Percentiles rank a stretch among this genome's conserved stretches.
phyloP scores from a whole-genome alignment of 2,797 vertebrate species.

The Chanos chanos region DNA sequence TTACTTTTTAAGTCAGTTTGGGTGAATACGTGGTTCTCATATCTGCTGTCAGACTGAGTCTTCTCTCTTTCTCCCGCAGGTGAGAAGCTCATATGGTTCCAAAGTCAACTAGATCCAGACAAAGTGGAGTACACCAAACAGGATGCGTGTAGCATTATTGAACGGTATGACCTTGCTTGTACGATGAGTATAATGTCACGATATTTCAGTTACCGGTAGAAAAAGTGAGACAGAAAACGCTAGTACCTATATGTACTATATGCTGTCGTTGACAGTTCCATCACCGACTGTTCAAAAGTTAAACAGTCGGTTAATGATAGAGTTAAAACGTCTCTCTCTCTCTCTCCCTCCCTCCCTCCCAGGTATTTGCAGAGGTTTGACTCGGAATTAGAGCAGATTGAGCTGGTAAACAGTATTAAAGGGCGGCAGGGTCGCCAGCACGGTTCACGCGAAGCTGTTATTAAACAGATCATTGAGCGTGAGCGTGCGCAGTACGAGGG shows the following conservation, averaged over 20 bases:
- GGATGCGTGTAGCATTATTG: constrained; percentile 84
- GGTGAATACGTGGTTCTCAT: no score
- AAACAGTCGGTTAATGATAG: background rate
- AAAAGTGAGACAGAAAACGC: no score
- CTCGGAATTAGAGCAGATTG: constrained; percentile 89
- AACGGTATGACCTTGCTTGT: constrained; percentile 69
- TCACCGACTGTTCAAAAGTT: background rate
- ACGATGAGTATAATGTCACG: background rate
- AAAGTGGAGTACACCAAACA: constrained; percentile 80
- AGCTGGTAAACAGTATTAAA: constrained; percentile 88
- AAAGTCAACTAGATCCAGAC: constrained; percentile 78
- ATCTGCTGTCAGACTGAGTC: background rate
- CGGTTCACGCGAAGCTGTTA: constrained; percentile 77
- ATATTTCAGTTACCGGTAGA: no score
- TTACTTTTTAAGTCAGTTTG: background rate
- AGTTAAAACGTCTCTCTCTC: background rate
- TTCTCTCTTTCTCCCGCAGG: constrained; percentile 60
- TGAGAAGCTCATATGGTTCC: constrained; percentile 94
- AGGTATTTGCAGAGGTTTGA: constrained; percentile 90
- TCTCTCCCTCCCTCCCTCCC: background rate
- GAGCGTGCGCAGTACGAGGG: constrained; percentile 80
- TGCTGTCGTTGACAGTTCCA: background rate
- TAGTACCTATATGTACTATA: no score
- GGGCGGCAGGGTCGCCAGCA: constrained; percentile 89
- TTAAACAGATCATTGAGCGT: constrained; percentile 86